phyloP scores from a whole-genome alignment of 2,113 vertebrate genomes.

The rabbit (Oryctolagus cuniculus) region DNA sequence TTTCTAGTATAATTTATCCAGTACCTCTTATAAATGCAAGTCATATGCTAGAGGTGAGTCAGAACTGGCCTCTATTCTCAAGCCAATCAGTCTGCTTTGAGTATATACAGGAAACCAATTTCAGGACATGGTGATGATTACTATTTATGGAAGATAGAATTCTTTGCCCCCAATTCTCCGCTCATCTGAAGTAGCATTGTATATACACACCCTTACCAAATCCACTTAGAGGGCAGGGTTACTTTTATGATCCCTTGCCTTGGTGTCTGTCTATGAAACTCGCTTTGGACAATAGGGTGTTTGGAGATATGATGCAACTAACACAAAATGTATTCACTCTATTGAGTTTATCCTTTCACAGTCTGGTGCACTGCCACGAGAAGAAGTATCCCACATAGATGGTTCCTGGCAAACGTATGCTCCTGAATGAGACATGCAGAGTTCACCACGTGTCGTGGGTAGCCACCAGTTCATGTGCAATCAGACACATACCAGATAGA shows the following conservation, averaged over 20 bases:
- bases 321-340: not conserved
- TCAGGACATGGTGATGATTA: not conserved
- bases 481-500: not conserved
- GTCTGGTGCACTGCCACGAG: not conserved
- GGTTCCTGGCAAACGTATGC: not conserved
- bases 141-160: not conserved
- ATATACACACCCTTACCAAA: not conserved
- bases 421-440: not conserved
- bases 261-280: not conserved
- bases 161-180: not conserved
- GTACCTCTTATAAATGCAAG: not conserved
- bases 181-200: not conserved
- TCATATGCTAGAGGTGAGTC: not conserved
- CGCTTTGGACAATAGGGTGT: not conserved
- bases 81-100: not conserved
- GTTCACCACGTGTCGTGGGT: not conserved
- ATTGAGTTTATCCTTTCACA: not conserved
- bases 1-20: not conserved
- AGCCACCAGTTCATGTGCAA: not conserved
- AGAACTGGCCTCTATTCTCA: constrained; percentile 8
- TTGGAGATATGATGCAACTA: not conserved
- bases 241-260: constrained; percentile 5
- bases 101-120: not conserved
- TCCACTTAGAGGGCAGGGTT: not conserved
- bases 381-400: not conserved